phyloP scores from a whole-genome alignment of 1,140 invertebrate genomes.

The Atopsyche davidsoni region DNA sequence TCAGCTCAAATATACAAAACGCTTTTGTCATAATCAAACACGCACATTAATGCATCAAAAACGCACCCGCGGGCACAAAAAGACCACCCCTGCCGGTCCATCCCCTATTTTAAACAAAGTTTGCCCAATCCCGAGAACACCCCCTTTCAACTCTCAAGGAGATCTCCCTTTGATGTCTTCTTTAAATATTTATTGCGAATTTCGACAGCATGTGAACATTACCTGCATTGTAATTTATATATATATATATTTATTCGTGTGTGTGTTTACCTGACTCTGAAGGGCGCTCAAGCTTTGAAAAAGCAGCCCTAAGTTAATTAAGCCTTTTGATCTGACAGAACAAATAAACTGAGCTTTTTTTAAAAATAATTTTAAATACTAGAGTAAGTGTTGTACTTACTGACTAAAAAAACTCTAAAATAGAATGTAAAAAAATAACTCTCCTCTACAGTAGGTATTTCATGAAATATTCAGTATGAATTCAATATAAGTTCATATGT shows the following conservation, averaged over 20 bases:
- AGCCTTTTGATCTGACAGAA: no score
- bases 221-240: slow-evolving; percentile 27
- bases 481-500: no score
- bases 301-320: no score
- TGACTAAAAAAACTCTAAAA: no score
- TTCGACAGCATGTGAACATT: slow-evolving; percentile 23
- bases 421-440: no score
- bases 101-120: slow-evolving; percentile 27
- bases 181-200: slow-evolving; percentile 31
- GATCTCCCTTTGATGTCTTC: slow-evolving; percentile 28
- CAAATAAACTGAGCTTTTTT: no score
- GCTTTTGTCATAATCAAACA: slow-evolving; percentile 31
- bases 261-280: not conserved
- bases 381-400: no score
- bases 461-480: no score
- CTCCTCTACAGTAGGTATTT: no score
- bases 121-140: slow-evolving; percentile 12
- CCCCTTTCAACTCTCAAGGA: slow-evolving; percentile 14
- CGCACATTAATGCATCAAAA: slow-evolving; percentile 30
- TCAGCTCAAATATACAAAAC: slow-evolving; percentile 27
- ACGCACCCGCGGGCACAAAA: slow-evolving; percentile 21
- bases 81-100: slow-evolving; percentile 11
- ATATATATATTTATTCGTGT: slow-evolving; percentile 14
- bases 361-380: no score
- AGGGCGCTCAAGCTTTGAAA: no score